Conservation (phyloP, 2,797 vertebrate species). For the Anguilla obscura region DNA sequence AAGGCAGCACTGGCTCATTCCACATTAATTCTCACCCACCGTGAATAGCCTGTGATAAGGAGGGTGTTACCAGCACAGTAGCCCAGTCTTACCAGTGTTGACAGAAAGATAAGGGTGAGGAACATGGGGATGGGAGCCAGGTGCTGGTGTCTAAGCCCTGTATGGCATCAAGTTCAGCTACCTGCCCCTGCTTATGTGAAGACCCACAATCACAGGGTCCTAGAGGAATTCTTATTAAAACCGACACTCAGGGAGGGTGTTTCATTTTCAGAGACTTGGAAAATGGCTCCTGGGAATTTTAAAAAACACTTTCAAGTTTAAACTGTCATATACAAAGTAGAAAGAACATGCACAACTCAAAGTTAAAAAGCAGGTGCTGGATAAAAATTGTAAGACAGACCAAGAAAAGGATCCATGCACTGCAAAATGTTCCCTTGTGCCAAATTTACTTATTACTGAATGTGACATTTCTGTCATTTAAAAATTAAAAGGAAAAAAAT, state of each 20-base stretch:
- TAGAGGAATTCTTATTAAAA: background rate
- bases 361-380: background rate
- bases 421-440: background rate
- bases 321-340: background rate
- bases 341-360: too few relatives aligned
- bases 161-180: background rate
- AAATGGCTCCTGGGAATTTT: background rate
- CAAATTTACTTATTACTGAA: background rate
- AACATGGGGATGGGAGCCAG: background rate
- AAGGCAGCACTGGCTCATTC: conserved; percentile 42
- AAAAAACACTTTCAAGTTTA: background rate
- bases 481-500: background rate
- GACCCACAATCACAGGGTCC: background rate
- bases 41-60: conserved; percentile 54
- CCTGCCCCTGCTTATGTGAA: background rate
- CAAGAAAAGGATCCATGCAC: too few relatives aligned
- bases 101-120: conserved; percentile 53
- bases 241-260: background rate
- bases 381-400: background rate
- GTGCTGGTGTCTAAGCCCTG: background rate
- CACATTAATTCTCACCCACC: conserved; percentile 48
- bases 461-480: background rate
- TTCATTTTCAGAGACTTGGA: background rate
- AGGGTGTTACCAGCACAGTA: conserved; percentile 39
- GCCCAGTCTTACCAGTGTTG: conserved; percentile 41